Percentiles rank a stretch among this genome's conserved stretches.
Evolutionary conservation across 2,888 invertebrate species (phyloP).

Genomic region (Atrina japonica): DNA sequence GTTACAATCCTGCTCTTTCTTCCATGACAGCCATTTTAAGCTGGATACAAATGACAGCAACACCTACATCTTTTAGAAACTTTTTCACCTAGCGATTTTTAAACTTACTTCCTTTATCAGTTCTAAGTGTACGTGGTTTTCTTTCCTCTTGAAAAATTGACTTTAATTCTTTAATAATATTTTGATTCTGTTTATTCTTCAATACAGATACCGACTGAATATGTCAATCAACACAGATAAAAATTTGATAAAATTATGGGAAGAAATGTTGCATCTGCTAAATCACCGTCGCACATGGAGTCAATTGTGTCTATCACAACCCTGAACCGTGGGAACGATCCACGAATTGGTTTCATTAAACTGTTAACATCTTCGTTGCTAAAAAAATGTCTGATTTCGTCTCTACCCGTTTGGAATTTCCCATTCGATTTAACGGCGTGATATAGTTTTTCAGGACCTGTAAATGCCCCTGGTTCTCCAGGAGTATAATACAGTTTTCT

Average conservation of each 20-base stretch:
- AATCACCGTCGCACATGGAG: conserved; percentile 39
- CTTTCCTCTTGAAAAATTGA: conserved; percentile 2
- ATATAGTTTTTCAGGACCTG: no score
- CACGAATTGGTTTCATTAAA: conserved; percentile 24
- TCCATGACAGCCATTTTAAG: conserved; percentile 26
- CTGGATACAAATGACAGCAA: conserved; percentile 14
- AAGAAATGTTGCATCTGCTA: conserved; percentile 27
- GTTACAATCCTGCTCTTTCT: conserved; percentile 21
- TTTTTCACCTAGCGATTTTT: conserved; percentile 9
- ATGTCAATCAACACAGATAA: conserved; percentile 40
- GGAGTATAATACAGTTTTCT: no score
- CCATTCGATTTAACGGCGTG: neutral
- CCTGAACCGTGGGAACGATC: conserved; percentile 35
- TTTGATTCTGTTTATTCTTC: conserved; percentile 32
- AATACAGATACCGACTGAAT: conserved; percentile 39
- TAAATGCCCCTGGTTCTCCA: no score
- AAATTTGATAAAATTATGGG: conserved; percentile 36
- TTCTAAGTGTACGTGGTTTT: conserved; percentile 16
- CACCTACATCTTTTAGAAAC: conserved; percentile 15
- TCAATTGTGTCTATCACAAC: conserved; percentile 35
- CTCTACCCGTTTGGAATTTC: neutral
- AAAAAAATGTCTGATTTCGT: conserved; percentile 20
- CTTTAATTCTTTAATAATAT: conserved; percentile 3
- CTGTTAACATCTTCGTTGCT: conserved; percentile 29
- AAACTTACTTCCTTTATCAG: conserved; percentile 25